Evolutionary conservation across 2,113 vertebrate genomes (phyloP).

Genomic region (Myrmecobius fasciatus): DNA sequence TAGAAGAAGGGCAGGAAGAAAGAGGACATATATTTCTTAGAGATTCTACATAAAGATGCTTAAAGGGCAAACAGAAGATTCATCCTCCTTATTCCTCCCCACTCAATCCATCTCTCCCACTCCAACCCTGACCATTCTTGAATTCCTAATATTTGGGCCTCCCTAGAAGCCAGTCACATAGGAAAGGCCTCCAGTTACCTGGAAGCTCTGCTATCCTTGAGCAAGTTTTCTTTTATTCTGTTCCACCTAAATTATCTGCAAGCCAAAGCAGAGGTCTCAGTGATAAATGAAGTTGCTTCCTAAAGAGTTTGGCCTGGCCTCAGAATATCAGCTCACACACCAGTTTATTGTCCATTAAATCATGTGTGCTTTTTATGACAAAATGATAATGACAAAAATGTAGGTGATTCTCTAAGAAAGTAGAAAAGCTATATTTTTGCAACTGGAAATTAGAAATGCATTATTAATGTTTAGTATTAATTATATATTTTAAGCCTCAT

Average conservation of each 20-base stretch:
- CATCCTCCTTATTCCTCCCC: not conserved
- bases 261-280: constrained; percentile 12
- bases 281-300: constrained; percentile 69
- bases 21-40: accelerated
- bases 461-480: constrained; percentile 85
- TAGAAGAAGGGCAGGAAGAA: not conserved
- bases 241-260: constrained; percentile 55
- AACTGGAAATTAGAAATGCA: constrained; percentile 83
- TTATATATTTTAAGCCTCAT: constrained; percentile 82
- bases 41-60: not conserved
- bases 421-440: constrained; percentile 71
- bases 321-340: constrained; percentile 63
- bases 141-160: not conserved
- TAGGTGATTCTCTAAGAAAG: constrained; percentile 63
- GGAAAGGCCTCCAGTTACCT: not conserved
- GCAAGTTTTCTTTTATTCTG: not conserved
- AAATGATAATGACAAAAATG: constrained; percentile 64
- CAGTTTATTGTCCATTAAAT: constrained; percentile 70
- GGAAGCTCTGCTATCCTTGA: not conserved
- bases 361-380: constrained; percentile 59
- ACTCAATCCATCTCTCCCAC: not conserved
- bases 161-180: not conserved
- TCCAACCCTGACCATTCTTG: not conserved
- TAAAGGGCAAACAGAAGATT: not conserved
- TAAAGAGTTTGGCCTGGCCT: constrained; percentile 60